Percentiles rank a stretch among this genome's conserved stretches.
phyloP scores from a whole-genome alignment of 2,113 vertebrate species.

The Muntiacus reevesi region DNA sequence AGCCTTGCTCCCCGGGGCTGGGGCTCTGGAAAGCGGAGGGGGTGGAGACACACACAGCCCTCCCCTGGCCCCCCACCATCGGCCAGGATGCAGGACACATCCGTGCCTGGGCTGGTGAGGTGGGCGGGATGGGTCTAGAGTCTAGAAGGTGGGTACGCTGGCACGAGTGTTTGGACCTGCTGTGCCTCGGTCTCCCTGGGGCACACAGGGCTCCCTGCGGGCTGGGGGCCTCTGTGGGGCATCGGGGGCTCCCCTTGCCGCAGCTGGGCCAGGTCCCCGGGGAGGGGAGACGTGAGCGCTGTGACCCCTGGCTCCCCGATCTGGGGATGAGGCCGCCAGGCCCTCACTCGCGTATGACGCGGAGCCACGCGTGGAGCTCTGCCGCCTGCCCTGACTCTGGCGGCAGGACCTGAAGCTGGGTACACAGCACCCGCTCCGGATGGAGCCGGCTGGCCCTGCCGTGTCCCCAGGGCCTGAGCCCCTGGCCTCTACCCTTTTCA shows the following conservation, averaged over 20 bases:
- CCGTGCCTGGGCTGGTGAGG: background rate
- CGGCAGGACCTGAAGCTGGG: background rate
- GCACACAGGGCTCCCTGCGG: accelerated
- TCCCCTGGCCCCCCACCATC: background rate
- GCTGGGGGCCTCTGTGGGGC: background rate
- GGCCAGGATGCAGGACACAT: background rate
- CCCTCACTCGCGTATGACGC: accelerated
- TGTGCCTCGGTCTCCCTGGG: background rate
- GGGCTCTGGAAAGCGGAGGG: background rate
- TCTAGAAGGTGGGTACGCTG: accelerated
- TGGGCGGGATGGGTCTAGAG: background rate
- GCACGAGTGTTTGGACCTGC: accelerated
- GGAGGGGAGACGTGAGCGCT: background rate
- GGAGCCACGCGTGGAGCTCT: background rate
- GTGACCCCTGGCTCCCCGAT: background rate
- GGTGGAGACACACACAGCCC: accelerated
- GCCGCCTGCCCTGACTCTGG: background rate
- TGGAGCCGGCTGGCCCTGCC: background rate
- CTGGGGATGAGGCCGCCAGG: accelerated
- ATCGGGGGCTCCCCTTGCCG: background rate
- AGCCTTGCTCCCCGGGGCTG: accelerated
- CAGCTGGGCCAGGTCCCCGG: background rate
- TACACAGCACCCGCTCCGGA: background rate
- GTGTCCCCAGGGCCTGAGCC: background rate
- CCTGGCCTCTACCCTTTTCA: background rate